Conservation (phyloP, 1,140 invertebrate species). For the Phortica variegata region DNA sequence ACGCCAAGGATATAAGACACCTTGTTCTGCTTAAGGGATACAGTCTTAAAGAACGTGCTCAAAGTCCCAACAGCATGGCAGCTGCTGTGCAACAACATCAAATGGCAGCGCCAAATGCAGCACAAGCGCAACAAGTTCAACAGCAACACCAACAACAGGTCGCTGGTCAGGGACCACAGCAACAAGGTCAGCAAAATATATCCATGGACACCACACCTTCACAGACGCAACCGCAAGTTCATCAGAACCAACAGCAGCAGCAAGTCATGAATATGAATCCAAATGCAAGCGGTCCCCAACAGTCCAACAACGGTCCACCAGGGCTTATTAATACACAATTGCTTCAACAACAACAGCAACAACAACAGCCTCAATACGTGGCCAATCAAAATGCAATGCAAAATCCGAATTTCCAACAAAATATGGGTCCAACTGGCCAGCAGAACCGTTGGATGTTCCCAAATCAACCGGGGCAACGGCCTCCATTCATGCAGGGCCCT, state of each 20-base stretch:
- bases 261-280: conserved; percentile 37
- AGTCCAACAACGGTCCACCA: conserved; percentile 33
- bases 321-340: conserved; percentile 4
- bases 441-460: conserved; percentile 50
- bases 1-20: conserved; percentile 84
- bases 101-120: conserved; percentile 25
- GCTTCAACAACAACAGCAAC: conserved; percentile 9
- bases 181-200: conserved; percentile 2
- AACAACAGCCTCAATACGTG: conserved; percentile 43
- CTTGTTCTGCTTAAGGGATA: conserved; percentile 78
- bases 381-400: conserved; percentile 29
- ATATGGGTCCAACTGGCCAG: conserved; percentile 26
- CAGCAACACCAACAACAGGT: conserved; percentile 23
- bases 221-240: conserved; percentile 18
- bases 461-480: conserved; percentile 38
- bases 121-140: conserved; percentile 6
- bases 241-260: not conserved
- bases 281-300: conserved; percentile 26
- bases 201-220: conserved; percentile 4
- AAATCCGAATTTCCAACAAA: conserved; percentile 46
- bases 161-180: conserved; percentile 11
- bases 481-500: conserved; percentile 39
- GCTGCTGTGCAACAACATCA: conserved; percentile 47
- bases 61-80: conserved; percentile 66
- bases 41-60: conserved; percentile 75